Evolutionary conservation across 2,888 invertebrate species (phyloP), one percentile per base, ranked within the genome.

Genomic region (Drosophila barbarae): DNA sequence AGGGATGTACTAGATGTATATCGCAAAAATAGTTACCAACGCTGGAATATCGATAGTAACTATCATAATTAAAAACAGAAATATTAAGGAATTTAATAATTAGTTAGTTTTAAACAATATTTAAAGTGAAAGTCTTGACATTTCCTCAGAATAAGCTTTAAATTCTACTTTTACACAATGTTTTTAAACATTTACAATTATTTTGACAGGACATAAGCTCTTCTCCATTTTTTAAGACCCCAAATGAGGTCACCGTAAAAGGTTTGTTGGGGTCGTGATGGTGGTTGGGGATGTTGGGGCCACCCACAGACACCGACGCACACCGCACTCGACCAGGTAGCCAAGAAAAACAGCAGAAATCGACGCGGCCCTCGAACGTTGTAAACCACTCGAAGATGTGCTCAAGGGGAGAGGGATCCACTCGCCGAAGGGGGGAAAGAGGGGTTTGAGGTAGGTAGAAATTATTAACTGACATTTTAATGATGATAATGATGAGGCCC

Each of bases 381-480:
- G 77, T 83, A 72, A 77, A 72, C 76, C 83, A 79, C 79, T 79
- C 83, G 69, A 77, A 72, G 76, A 68, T 75, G 66, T 75, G 34
- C 46, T 69, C 66, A 50, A 72, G 4, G 41, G 23, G 13, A 64
- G 76, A 2, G 34, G 23, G 46, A 36, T 34, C 49, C 36, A 47
- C 21, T 32, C 32, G 13, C 46, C 32, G 46, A 53, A 38, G 57
- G 57, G 30, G 49, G 35, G 50, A 26, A 39, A 18, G 50, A 15
- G 36, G 61, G 61, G 42, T 51, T 42, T 63, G 52, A 61, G 60
- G 59, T 56, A 71, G 64, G 76, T 72, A 83, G 70, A 83, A 86
- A 82, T 86, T 82, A 86, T 86, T 86, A 83, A 83, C 83, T 83
- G 83, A 85, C 86, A 86, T 85, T 83, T 83, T 86, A 83, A 83